Conservation (phyloP, 92 coral and sea anemone species). For the Epizoanthus ramosus region DNA sequence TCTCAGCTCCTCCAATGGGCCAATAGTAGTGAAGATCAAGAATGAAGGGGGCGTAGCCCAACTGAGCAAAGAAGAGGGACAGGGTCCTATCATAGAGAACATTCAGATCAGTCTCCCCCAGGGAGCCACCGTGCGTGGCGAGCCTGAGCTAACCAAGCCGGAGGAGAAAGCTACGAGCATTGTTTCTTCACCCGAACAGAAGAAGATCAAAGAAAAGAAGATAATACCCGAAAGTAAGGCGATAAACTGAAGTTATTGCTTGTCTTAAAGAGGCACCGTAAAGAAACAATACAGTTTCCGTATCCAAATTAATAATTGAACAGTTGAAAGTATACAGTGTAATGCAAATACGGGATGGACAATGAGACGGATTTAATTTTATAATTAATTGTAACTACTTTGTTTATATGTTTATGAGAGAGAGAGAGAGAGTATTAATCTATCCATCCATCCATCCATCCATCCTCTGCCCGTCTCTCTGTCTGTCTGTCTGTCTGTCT, state of each 20-base stretch:
- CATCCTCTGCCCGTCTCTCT: too few species aligned
- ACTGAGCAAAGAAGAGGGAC: slow-evolving; percentile 57
- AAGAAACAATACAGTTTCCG: too few species aligned
- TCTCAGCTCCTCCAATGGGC: slow-evolving; percentile 75
- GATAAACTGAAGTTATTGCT: neutral
- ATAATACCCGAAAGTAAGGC: slow-evolving; percentile 34
- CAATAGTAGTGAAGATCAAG: slow-evolving; percentile 83
- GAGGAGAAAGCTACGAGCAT: slow-evolving; percentile 24
- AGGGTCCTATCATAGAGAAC: slow-evolving; percentile 82
- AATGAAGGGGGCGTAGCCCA: slow-evolving; percentile 82
- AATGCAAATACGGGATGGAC: too few species aligned
- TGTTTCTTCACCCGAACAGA: neutral
- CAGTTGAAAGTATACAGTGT: too few species aligned
- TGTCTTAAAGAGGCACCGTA: neutral
- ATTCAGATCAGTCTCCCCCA: slow-evolving; percentile 68
- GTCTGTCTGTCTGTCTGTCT: too few species aligned
- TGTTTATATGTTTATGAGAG: too few species aligned
- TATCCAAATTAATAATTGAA: too few species aligned
- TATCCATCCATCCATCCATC: too few species aligned
- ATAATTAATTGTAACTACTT: too few species aligned
- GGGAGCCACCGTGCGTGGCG: slow-evolving; percentile 47
- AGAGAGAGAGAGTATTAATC: too few species aligned
- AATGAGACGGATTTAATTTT: too few species aligned
- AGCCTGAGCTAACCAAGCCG: slow-evolving; percentile 23
- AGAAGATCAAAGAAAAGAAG: neutral